These are phyloP conservation scores for Elephas maximus DNA, from an alignment of 2,113 vertebrate genomes.

Conservation along the genomic window DNA sequence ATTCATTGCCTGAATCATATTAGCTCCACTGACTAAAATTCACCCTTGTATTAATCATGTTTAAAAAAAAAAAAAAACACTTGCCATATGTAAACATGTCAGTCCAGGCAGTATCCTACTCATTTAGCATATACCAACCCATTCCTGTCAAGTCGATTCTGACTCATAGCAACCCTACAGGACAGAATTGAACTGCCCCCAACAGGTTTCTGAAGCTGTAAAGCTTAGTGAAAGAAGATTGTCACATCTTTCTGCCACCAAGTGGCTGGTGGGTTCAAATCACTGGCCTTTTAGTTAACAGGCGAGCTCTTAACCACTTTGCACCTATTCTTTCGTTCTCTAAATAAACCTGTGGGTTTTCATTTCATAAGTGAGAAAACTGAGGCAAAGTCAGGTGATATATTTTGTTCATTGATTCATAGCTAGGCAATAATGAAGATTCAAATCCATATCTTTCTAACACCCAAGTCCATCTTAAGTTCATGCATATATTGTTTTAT, in stretches of 20 bases:
- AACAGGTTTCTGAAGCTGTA: too few relatives aligned
- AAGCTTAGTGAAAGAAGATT: too few relatives aligned
- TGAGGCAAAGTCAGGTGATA: background rate
- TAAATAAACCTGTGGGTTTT: background rate
- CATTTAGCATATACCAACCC: background rate
- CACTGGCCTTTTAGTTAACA: background rate
- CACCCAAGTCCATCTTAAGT: background rate
- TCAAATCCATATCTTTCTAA: background rate
- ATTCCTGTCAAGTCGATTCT: background rate
- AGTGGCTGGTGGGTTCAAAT: background rate
- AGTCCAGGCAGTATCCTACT: background rate
- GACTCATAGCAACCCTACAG: too few relatives aligned
- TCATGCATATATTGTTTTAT: background rate
- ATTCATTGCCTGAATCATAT: slow-evolving; percentile 55
- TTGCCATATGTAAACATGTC: background rate
- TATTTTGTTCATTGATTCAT: background rate
- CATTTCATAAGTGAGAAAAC: background rate
- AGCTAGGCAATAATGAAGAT: background rate
- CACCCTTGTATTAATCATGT: background rate
- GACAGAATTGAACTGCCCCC: too few relatives aligned
- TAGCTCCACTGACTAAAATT: slow-evolving; percentile 12
- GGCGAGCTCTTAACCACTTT: background rate
- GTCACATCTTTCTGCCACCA: background rate
- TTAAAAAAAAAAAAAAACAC: slow-evolving; percentile 14
- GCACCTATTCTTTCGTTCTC: background rate